A percentile compares a stretch with the other conserved stretches of the same genome.
These are phyloP conservation scores for Ancistrus triradiatus DNA, from an alignment of 2,113 vertebrate species.

Conservation along the genomic window DNA sequence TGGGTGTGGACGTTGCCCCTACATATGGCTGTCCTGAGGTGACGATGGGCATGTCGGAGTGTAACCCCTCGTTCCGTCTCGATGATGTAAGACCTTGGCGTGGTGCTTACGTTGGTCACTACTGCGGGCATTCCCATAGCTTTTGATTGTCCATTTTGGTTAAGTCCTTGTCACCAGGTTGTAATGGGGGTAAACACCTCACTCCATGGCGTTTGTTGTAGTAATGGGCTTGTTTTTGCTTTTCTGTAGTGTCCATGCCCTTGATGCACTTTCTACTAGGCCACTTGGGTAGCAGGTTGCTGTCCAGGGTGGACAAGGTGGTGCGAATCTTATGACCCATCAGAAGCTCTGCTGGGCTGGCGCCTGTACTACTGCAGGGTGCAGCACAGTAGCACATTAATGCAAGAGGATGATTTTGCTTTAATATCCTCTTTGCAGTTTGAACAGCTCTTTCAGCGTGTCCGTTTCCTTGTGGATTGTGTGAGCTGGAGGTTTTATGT, in stretches of 20 bases:
- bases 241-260: too few relatives aligned
- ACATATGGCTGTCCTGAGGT: neutral
- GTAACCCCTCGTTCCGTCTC: neutral
- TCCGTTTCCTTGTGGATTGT: too few relatives aligned
- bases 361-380: too few relatives aligned
- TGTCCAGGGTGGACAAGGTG: neutral
- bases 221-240: too few relatives aligned
- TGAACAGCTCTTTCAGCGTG: too few relatives aligned
- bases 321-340: neutral
- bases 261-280: constrained; percentile 6
- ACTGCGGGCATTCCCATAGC: neutral
- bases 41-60: neutral
- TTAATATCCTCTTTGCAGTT: too few relatives aligned
- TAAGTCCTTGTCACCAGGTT: neutral
- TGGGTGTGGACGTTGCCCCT: neutral
- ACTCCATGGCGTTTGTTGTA: neutral
- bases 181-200: neutral
- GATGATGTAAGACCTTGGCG: constrained; percentile 1
- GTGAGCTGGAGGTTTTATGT: too few relatives aligned
- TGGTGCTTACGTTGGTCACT: neutral
- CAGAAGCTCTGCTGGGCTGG: neutral
- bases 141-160: neutral
- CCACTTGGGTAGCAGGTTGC: too few relatives aligned
- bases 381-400: too few relatives aligned
- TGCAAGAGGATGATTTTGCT: too few relatives aligned